Percentiles rank a stretch among this genome's conserved stretches.
phyloP scores from a whole-genome alignment of 37 sponge, comb jelly and placozoan genomes.

The Amphimedon queenslandica region DNA sequence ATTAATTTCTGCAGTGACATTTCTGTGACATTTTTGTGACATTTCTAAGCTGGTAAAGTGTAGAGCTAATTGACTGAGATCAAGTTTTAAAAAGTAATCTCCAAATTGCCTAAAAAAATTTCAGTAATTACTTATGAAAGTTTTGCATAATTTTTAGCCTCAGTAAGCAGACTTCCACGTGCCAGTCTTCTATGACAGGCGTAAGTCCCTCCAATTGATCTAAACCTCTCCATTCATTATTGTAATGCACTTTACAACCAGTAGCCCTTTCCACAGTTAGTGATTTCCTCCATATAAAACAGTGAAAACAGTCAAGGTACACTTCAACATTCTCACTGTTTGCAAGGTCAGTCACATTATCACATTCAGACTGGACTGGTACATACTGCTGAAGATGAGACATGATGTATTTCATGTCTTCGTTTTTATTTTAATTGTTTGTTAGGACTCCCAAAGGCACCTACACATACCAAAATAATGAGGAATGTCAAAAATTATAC shows the following conservation, averaged over 20 bases:
- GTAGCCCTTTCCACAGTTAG: conserved; percentile 7
- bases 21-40: no score
- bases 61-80: no score
- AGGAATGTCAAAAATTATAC: background rate
- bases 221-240: background rate
- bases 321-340: no score
- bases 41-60: no score
- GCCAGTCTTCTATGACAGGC: conserved; percentile 7
- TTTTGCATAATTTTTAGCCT: no score
- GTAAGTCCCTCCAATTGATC: background rate
- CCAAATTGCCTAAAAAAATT: no score
- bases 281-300: conserved; percentile 21
- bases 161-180: no score
- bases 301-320: background rate
- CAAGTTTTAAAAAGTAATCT: no score
- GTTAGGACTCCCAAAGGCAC: background rate
- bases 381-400: background rate
- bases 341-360: no score
- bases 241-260: background rate
- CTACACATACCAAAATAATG: background rate
- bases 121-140: no score
- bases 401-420: conserved; percentile 12
- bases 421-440: background rate
- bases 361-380: background rate
- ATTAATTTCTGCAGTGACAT: no score